Conservation (phyloP, 1,140 invertebrate genomes). For the Lordiphosa clarofinis region DNA sequence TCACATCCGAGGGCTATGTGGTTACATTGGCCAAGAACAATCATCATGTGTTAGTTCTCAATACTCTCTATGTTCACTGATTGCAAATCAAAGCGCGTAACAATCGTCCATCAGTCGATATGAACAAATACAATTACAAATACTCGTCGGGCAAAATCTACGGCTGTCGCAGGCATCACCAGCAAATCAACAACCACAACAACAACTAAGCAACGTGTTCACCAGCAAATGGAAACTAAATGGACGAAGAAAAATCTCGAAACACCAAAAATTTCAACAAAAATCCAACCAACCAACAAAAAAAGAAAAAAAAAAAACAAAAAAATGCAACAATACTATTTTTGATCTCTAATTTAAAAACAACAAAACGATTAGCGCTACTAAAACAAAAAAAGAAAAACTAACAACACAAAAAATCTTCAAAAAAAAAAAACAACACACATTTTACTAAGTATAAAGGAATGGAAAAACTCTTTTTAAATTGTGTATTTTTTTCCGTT, state of each 20-base stretch:
- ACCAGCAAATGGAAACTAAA: not conserved
- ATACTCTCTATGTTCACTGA: slow-evolving; percentile 96
- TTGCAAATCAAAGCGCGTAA: slow-evolving; percentile 76
- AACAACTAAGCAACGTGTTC: not conserved
- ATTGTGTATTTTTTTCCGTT: slow-evolving; percentile 37
- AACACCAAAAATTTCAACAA: slow-evolving; percentile 34
- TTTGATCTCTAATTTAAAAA: slow-evolving; percentile 70
- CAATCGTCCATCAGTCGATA: slow-evolving; percentile 68
- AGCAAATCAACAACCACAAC: slow-evolving; percentile 28
- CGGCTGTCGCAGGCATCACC: slow-evolving; percentile 45
- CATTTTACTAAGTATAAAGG: slow-evolving; percentile 43
- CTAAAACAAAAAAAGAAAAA: slow-evolving; percentile 35
- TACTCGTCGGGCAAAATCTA: slow-evolving; percentile 66
- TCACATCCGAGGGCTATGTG: slow-evolving; percentile 97
- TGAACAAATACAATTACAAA: slow-evolving; percentile 69
- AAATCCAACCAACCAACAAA: slow-evolving; percentile 24
- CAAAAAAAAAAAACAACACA: slow-evolving; percentile 34
- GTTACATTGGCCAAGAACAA: slow-evolving; percentile 99
- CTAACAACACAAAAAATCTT: slow-evolving; percentile 23
- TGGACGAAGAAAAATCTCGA: slow-evolving; percentile 34
- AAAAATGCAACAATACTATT: slow-evolving; percentile 72
- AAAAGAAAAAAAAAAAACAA: slow-evolving; percentile 23
- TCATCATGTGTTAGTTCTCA: slow-evolving; percentile 97
- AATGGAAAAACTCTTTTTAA: slow-evolving; percentile 36
- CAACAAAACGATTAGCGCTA: slow-evolving; percentile 61